Conservation (phyloP, 2,888 invertebrate genomes). For the Aspidapion aeneum region DNA sequence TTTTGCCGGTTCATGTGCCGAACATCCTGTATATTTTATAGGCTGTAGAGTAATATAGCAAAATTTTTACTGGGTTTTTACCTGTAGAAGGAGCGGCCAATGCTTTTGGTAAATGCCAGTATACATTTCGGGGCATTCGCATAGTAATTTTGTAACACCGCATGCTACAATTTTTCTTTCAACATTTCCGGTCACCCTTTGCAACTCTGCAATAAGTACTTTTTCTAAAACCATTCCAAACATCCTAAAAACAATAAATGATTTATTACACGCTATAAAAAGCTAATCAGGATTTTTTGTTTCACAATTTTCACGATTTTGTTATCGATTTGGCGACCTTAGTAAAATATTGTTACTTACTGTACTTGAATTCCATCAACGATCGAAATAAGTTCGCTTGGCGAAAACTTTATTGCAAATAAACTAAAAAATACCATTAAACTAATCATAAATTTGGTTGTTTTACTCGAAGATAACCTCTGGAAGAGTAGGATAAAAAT, state of each 20-base stretch:
- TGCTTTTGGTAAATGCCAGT: conserved; percentile 62
- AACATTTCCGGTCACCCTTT: conserved; percentile 76
- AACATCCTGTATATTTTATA: too few species aligned
- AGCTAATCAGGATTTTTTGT: conserved; percentile 5
- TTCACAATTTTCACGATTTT: too few species aligned
- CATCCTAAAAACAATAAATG: conserved; percentile 63
- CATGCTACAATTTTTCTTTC: conserved; percentile 91
- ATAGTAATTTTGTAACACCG: conserved; percentile 81
- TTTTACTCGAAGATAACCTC: conserved; percentile 88
- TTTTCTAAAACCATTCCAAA: conserved; percentile 95
- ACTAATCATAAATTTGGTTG: conserved; percentile 89
- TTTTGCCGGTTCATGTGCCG: too few species aligned
- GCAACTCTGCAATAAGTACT: conserved; percentile 79
- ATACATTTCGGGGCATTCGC: conserved; percentile 68
- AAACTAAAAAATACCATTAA: conserved; percentile 89
- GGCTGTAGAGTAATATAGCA: too few species aligned
- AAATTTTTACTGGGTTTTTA: too few species aligned
- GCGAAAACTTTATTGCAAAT: conserved; percentile 79
- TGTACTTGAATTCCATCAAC: conserved; percentile 83
- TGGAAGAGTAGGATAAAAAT: conserved; percentile 92
- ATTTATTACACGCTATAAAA: conserved; percentile 6
- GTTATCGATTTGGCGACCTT: too few species aligned
- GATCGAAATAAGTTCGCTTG: conserved; percentile 68
- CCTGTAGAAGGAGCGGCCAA: conserved; percentile 60
- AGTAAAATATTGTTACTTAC: too few species aligned